Evolutionary conservation across 2,888 invertebrate genomes (phyloP), one percentile per base, ranked within the genome.

Genomic region (Eupithecia vulgata): DNA sequence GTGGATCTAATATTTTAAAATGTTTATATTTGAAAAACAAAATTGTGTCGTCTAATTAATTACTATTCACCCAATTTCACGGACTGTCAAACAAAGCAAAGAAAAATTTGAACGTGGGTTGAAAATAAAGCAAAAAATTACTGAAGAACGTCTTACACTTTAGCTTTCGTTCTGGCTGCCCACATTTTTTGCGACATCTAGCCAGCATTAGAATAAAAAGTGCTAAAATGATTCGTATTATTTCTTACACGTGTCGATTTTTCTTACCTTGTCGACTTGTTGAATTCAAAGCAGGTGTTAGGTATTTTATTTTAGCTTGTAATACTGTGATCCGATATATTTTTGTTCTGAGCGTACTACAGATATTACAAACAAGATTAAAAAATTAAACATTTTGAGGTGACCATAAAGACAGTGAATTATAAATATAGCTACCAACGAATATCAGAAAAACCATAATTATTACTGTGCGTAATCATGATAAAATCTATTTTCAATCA

Each of bases 31-130:
- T 72, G 13, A 37, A 12, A 69, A 64, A 64, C 75, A 78, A 79
- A 81, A 67, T 67, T 67, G 76, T 78, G 81, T 75, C 79, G 76
- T 77, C 82, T 82, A 85, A 89, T 89, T 90, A 89, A 90, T 90
- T 89, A 87, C 85, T 86, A 88, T 89, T 88, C 87, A 87, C 84
- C 87, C 87, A 90, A 91, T 91, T 91, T 90, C 82, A 87, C 87
- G 86, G 84, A 80, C 85, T 90, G 89, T 89, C 90, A 88, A 86
- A 83, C 85, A 87, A 84, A 83, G 83, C 83, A 86, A 86, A 85
- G 86, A 87, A 83, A 81, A 81, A 83, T 84, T 82, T 79, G 80
- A 77, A 78, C 79, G 83, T 85, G 83, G 78, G 80, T 76, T 72
- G 85, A 84, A 83, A 83, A 81, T 48, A 78, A 73, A 77, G 75